Evolutionary conservation across 2,888 invertebrate genomes (phyloP), one percentile per base, ranked within the genome.

Genomic region (Cheilosia vernalis): DNA sequence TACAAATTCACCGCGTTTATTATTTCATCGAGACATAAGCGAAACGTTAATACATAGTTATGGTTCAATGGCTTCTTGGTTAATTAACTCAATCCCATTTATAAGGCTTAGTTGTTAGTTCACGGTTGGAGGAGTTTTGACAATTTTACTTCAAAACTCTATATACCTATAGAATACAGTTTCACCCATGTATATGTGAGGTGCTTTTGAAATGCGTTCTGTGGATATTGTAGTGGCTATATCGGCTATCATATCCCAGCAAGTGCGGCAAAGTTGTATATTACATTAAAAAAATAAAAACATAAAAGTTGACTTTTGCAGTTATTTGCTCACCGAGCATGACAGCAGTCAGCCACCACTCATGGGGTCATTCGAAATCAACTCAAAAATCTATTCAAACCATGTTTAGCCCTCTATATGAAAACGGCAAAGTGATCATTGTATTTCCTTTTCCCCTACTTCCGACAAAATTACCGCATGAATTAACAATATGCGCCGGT

Each of bases 61-160:
- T 72, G 76, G 76, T 77, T 77, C 67, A 77, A 77, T 67, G 76
- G 60, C 37, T 60, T 27, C 33, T 42, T 44, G 58, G 42, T 42
- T 51, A 60, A 67, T 67, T 67, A 67, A 66, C 67, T 73, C 53
- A 73, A 53, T 76, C 66, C 30, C 56, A 67, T 67, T 77, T 67
- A 67, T 60, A 61, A 67, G 60, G 76, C 66, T 63, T 42, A 56
- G 51, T 5, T 51, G 21, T 21, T 27, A 49, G 69, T 73, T 77
- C 56, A 73, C 80, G 74, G 63, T 80, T 77, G 55, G 51, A 37
- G 60, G 64, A 77, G 5, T 77, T 61, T 60, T 21, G 33, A 77
- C 51, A 74, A 37, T 74, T 76, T 60, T 24, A 51, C 10, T 13
- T 66, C 30, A n/a, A 44, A 66, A 55, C 49, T n/a, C 30, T 2